phyloP scores from a whole-genome alignment of 2,113 vertebrate species.

The Cebus imitator region DNA sequence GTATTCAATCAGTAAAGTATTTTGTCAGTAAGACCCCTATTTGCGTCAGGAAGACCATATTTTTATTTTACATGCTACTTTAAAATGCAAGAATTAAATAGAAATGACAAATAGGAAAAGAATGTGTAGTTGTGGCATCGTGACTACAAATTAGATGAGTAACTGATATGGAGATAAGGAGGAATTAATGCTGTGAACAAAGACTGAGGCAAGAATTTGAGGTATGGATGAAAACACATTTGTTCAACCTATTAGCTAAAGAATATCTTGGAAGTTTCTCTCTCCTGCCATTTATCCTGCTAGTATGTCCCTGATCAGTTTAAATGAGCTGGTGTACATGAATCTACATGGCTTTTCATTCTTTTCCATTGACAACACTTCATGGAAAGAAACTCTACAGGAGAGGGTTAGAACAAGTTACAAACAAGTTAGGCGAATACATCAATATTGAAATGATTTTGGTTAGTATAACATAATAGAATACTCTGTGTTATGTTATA shows the following conservation, averaged over 20 bases:
- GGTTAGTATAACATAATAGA: neutral
- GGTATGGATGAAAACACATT: neutral
- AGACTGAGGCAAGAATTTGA: neutral
- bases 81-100: neutral
- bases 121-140: neutral
- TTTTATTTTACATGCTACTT: neutral
- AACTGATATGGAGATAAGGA: neutral
- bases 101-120: neutral
- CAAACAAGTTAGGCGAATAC: neutral
- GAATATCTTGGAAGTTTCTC: neutral
- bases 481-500: neutral
- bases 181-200: neutral
- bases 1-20: neutral
- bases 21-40: neutral
- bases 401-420: neutral
- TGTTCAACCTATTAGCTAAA: neutral
- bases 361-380: neutral
- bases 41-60: neutral
- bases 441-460: neutral
- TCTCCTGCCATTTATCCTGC: neutral
- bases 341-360: neutral
- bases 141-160: neutral
- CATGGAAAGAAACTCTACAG: neutral
- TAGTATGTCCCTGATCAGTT: neutral
- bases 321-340: neutral